Conservation (phyloP, 2,888 invertebrate species). For the Erebia ligea region DNA sequence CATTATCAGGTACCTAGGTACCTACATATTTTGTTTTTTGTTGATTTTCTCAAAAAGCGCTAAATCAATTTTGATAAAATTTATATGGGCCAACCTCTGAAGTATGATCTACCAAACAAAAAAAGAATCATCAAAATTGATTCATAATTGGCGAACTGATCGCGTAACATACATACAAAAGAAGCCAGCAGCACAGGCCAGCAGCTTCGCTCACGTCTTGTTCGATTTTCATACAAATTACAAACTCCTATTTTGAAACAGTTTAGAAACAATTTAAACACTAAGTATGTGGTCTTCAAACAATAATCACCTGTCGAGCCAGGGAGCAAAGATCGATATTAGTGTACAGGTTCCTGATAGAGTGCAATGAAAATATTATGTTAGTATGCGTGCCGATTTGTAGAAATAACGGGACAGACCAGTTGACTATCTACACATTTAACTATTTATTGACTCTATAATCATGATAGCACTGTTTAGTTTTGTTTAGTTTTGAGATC, state of each 20-base stretch:
- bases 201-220: too few relatives aligned
- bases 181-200: too few relatives aligned
- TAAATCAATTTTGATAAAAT: too few relatives aligned
- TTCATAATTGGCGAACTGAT: too few relatives aligned
- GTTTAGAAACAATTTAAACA: constrained; percentile 26
- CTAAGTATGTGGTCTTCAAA: constrained; percentile 16
- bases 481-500: constrained; percentile 4
- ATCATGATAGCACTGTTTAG: neutral
- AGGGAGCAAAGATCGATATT: constrained; percentile 44
- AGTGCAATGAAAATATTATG: constrained; percentile 48
- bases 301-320: constrained; percentile 40
- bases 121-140: too few relatives aligned
- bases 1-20: too few relatives aligned
- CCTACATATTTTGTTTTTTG: too few relatives aligned
- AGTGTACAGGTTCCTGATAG: constrained; percentile 36
- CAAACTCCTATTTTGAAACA: neutral
- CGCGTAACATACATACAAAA: too few relatives aligned
- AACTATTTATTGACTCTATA: constrained; percentile 43
- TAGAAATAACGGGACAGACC: constrained; percentile 76
- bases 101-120: too few relatives aligned
- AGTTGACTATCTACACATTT: constrained; percentile 55
- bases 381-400: constrained; percentile 70
- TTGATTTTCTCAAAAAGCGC: too few relatives aligned
- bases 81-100: too few relatives aligned
- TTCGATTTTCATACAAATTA: too few relatives aligned